Base-by-base conservation (phyloP, 2,113 vertebrate genomes). In the Spea multiplicata region DNA sequence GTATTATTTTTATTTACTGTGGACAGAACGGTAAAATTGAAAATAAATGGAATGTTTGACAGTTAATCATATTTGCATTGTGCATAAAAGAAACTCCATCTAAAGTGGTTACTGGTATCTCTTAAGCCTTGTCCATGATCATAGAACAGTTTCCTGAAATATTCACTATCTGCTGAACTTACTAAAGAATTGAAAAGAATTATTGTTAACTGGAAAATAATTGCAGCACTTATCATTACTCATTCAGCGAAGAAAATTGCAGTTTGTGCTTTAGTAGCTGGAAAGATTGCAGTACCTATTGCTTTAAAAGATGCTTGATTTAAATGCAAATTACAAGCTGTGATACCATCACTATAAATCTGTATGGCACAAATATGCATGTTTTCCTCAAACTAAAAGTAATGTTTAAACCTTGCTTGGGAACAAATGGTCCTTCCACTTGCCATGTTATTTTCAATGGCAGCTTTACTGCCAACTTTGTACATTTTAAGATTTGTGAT, bases 281-380 rank as follows among this genome's bases (percentile, higher is more conserved):
- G 81, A 85, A 86, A 86, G 71, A 82, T 73, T 84, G 65, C 83
- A 84, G 85, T 66, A 79, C 66, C 57, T 81, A 69, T 84, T 80
- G 74, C 14, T 86, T 88, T 88, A 85, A 86, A 85, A 86, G 74
- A 83, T 83, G 65, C 66, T 82, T 86, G 73, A 86, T 86, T 90
- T 87, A 85, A 74, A 86, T 89, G 86, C 81, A 88, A 85, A 89
- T 90, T 84, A 30, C 75, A 88, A 85, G 80, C 87, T 89, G 78
- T 78, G 72, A 85, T 88, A 71, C 81, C 47, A 75, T 75, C 13
- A 70, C 81, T 82, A 80, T 82, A 86, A 88, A 86, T 17, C 82
- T 74, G 47, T 76, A 82, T 75, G 76, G 71, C 45, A 85, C 75
- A 66, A 82, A 10, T 82, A 78, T 12, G 9, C 45, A 55, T 84